phyloP scores from a whole-genome alignment of 2,888 invertebrate species.

The Diachrysia chrysitis region DNA sequence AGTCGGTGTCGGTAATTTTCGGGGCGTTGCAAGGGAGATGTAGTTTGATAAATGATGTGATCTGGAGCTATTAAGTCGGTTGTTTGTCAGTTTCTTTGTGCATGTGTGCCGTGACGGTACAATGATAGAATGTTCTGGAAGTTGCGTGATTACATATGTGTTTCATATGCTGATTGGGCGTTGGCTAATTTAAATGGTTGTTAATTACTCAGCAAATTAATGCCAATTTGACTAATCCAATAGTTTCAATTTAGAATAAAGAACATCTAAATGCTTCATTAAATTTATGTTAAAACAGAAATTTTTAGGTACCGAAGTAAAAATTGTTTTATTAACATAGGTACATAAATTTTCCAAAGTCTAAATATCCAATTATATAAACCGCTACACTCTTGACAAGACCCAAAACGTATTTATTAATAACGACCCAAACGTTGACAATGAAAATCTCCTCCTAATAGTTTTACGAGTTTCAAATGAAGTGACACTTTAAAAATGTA shows the following conservation, averaged over 20 bases:
- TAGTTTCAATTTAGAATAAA: too few species aligned
- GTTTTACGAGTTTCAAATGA: slow-evolving; percentile 77
- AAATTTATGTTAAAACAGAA: too few species aligned
- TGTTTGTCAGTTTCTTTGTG: slow-evolving; percentile 39
- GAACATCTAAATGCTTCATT: too few species aligned
- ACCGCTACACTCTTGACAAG: slow-evolving; percentile 25
- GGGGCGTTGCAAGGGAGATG: slow-evolving; percentile 54
- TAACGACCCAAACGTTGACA: slow-evolving; percentile 59
- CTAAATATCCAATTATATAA: background rate
- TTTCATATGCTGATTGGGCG: too few species aligned
- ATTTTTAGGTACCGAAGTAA: too few species aligned
- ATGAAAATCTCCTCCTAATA: slow-evolving; percentile 72
- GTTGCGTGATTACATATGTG: too few species aligned
- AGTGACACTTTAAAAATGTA: slow-evolving; percentile 75
- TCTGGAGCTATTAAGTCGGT: slow-evolving; percentile 44
- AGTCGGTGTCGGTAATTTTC: slow-evolving; percentile 62
- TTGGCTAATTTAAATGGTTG: too few species aligned
- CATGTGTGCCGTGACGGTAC: slow-evolving; percentile 18
- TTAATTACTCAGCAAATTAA: too few species aligned
- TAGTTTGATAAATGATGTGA: slow-evolving; percentile 59
- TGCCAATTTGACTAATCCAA: too few species aligned
- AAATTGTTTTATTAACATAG: too few species aligned
- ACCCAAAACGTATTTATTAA: slow-evolving; percentile 36
- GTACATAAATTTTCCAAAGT: background rate
- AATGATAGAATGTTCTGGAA: slow-evolving; percentile 10